Evolutionary conservation across 2,888 invertebrate species (phyloP).

Genomic region (Suillia variegata): DNA sequence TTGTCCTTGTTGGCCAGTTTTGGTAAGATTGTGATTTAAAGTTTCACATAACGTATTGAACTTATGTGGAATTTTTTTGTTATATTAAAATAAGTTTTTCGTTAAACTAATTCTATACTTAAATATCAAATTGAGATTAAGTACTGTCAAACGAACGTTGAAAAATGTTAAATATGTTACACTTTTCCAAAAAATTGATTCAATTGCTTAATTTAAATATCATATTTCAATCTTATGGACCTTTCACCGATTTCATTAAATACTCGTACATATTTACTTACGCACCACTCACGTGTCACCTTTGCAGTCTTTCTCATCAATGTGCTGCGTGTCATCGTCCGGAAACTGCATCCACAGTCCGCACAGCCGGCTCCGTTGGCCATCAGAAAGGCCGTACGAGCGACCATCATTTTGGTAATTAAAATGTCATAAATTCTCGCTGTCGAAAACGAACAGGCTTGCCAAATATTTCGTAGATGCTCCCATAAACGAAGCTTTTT

Average conservation of each 20-base stretch:
- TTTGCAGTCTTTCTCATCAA: constrained; percentile 70
- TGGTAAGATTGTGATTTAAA: constrained; percentile 60
- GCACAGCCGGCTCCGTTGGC: constrained; percentile 67
- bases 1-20: constrained; percentile 67
- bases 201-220: no score
- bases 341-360: constrained; percentile 69
- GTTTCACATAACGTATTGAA: not conserved
- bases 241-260: not conserved
- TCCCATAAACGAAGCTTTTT: no score
- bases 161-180: no score
- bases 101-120: no score
- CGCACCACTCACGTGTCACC: no score
- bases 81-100: no score
- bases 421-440: not conserved
- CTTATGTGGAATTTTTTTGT: no score
- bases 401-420: constrained; percentile 71
- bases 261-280: not conserved
- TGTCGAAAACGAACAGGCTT: constrained; percentile 17
- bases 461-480: no score
- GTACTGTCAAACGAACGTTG: no score
- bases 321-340: constrained; percentile 69
- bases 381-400: constrained; percentile 71
- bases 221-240: not conserved
- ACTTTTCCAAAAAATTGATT: no score
- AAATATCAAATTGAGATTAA: no score